phyloP scores from a whole-genome alignment of 2,113 vertebrate genomes.

The Platichthys stellatus region DNA sequence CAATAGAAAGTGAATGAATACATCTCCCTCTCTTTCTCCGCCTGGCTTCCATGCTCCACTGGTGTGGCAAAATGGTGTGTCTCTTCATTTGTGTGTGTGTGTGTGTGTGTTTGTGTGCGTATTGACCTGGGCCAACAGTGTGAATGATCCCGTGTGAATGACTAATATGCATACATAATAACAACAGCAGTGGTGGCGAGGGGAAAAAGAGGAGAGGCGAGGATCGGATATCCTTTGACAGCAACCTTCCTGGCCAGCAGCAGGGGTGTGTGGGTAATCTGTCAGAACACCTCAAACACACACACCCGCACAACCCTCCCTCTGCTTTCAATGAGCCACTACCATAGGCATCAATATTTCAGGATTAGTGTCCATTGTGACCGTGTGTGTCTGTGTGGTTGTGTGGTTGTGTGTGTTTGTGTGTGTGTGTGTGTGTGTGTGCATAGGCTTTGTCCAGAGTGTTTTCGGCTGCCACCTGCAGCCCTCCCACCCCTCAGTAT shows the following conservation, averaged over 20 bases:
- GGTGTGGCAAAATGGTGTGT: conserved; percentile 69
- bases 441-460: conserved; percentile 27
- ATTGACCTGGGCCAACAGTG: conserved; percentile 67
- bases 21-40: conserved; percentile 72
- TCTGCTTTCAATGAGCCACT: conserved; percentile 56
- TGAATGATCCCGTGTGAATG: conserved; percentile 75
- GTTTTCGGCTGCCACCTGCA: conserved; percentile 74
- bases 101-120: conserved; percentile 45
- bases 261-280: conserved; percentile 71
- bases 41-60: conserved; percentile 72
- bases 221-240: conserved; percentile 76
- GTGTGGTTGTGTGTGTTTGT: conserved; percentile 2
- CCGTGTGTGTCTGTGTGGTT: conserved; percentile 7
- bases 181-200: conserved; percentile 54
- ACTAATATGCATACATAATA: conserved; percentile 74
- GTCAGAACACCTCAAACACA: conserved; percentile 52
- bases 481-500: conserved; percentile 52
- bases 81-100: conserved; percentile 40
- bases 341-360: conserved; percentile 77
- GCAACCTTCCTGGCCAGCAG: conserved; percentile 64
- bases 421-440: neutral
- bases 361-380: conserved; percentile 75
- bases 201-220: conserved; percentile 48
- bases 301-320: conserved; percentile 33
- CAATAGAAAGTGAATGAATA: conserved; percentile 80